Evolutionary conservation across 1,140 invertebrate genomes (phyloP).

Genomic region (Drosophila kohkoa): DNA sequence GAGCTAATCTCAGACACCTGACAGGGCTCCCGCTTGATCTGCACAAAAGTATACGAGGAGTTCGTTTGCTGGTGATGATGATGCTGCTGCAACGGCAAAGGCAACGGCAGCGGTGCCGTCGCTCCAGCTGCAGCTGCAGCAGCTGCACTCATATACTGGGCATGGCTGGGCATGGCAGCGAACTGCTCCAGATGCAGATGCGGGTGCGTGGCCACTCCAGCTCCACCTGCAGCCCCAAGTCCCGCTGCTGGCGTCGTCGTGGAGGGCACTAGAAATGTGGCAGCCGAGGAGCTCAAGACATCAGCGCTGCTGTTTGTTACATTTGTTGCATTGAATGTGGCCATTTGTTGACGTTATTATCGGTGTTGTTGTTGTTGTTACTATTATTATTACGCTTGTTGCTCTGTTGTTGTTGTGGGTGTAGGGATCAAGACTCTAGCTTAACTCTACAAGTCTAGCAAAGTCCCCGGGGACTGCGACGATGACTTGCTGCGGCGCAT

Average conservation of each 20-base stretch:
- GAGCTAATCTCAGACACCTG: constrained; percentile 89
- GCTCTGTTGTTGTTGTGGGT: constrained; percentile 25
- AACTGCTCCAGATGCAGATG: constrained; percentile 53
- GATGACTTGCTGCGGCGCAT: constrained; percentile 45
- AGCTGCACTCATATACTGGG: constrained; percentile 61
- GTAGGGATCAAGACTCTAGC: constrained; percentile 12
- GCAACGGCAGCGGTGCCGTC: constrained; percentile 20
- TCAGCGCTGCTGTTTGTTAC: constrained; percentile 66
- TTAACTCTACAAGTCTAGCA: constrained; percentile 21
- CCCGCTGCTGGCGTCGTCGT: constrained; percentile 42
- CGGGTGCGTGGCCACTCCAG: constrained; percentile 43
- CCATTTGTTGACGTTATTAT: constrained; percentile 62
- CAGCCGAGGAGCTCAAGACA: constrained; percentile 67
- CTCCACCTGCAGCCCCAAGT: constrained; percentile 39
- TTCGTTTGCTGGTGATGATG: constrained; percentile 76
- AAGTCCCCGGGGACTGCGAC: constrained; percentile 37
- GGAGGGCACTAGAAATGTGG: constrained; percentile 73
- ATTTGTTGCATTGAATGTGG: constrained; percentile 69
- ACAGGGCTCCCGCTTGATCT: constrained; percentile 88
- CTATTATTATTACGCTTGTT: constrained; percentile 32
- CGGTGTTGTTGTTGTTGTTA: constrained; percentile 33
- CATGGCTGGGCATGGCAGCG: constrained; percentile 39
- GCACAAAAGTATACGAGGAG: constrained; percentile 83
- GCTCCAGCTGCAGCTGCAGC: constrained; percentile 30
- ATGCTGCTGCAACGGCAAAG: constrained; percentile 48